phyloP scores from a whole-genome alignment of 2,888 invertebrate genomes.

The Clunio marinus region DNA sequence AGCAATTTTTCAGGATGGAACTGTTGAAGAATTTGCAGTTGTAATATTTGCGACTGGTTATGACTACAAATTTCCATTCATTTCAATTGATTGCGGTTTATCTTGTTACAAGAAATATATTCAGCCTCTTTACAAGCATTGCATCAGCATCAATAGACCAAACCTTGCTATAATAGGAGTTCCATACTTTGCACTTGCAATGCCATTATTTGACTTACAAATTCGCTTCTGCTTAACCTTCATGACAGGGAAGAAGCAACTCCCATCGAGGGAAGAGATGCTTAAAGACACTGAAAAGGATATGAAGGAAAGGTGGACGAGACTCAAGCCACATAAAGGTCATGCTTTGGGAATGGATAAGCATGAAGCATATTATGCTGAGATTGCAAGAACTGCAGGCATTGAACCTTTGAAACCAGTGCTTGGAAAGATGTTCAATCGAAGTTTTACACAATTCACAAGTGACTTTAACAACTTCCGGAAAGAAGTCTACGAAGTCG shows the following conservation, averaged over 20 bases:
- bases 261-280: not conserved
- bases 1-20: constrained; percentile 59
- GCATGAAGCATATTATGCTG: not conserved
- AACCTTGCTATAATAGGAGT: constrained; percentile 74
- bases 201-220: not conserved
- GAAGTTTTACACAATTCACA: not conserved
- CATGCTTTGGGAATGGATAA: not conserved
- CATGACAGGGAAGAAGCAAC: not conserved
- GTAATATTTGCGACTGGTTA: constrained; percentile 74
- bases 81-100: constrained; percentile 60
- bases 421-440: not conserved
- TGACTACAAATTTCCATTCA: constrained; percentile 66
- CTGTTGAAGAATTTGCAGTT: constrained; percentile 57
- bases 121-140: constrained; percentile 73
- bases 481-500: not conserved
- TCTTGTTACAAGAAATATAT: constrained; percentile 68
- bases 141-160: constrained; percentile 70
- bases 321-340: not conserved
- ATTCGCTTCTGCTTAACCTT: not conserved
- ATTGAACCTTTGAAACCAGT: not conserved
- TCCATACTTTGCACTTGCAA: not conserved
- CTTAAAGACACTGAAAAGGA: not conserved
- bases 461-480: not conserved
- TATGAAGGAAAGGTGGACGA: not conserved
- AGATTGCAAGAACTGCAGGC: not conserved